phyloP scores from a whole-genome alignment of 1,140 invertebrate species.

The Trichonephila clavipes region DNA sequence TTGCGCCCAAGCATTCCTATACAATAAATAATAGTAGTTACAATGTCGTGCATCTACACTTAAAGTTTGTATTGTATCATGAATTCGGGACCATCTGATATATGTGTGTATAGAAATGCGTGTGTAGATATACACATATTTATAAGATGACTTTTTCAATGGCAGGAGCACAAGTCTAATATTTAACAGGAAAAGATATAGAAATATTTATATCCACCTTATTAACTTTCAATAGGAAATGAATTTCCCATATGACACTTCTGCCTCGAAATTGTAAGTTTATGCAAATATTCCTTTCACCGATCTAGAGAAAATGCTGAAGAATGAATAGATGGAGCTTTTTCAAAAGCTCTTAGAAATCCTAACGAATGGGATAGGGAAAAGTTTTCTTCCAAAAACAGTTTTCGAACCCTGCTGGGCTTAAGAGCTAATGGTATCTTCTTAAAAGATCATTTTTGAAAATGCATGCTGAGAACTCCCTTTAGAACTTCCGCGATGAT shows the following conservation, averaged over 20 bases:
- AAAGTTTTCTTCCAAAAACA: not conserved
- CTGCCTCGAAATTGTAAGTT: not conserved
- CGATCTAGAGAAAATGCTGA: not conserved
- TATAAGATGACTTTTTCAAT: too few relatives aligned
- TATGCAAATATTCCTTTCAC: not conserved
- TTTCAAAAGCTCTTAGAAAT: not conserved
- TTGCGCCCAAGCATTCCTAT: too few relatives aligned
- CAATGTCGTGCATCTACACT: too few relatives aligned
- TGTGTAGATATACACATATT: too few relatives aligned
- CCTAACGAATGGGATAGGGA: not conserved
- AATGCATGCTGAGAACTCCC: not conserved
- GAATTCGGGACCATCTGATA: too few relatives aligned
- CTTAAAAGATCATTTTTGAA: slow-evolving; percentile 4
- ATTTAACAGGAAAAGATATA: too few relatives aligned
- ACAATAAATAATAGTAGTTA: too few relatives aligned
- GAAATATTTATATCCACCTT: too few relatives aligned
- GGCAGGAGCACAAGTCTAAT: too few relatives aligned
- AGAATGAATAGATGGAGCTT: not conserved
- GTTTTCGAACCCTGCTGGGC: not conserved
- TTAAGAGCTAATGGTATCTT: slow-evolving; percentile 3
- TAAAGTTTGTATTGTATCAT: too few relatives aligned
- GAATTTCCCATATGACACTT: not conserved
- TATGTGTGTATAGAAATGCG: too few relatives aligned
- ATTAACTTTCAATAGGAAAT: not conserved
- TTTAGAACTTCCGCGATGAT: not conserved